phyloP scores from a whole-genome alignment of 2,888 invertebrate genomes.

The Stenolophus ochropezus region DNA sequence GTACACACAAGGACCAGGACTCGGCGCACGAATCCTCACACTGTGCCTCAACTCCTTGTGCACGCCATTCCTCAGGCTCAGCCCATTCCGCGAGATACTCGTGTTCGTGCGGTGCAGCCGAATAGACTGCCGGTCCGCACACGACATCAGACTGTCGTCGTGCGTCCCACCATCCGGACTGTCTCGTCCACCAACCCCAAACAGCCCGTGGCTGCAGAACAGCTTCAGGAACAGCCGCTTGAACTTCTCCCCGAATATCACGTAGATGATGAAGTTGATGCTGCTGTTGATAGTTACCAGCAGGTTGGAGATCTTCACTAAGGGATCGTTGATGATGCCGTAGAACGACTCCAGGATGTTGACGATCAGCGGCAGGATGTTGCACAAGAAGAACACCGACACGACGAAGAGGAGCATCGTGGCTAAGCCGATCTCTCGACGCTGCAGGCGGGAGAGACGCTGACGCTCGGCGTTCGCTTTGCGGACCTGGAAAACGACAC shows the following conservation, averaged over 20 bases:
- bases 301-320: slow-evolving; percentile 90
- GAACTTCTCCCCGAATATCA: slow-evolving; percentile 98
- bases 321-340: slow-evolving; percentile 76
- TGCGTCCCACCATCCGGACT: slow-evolving; percentile 84
- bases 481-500: slow-evolving; percentile 78
- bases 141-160: slow-evolving; percentile 89
- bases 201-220: slow-evolving; percentile 80
- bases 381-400: slow-evolving; percentile 94
- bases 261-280: slow-evolving; percentile 98
- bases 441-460: slow-evolving; percentile 90
- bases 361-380: slow-evolving; percentile 89
- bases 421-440: slow-evolving; percentile 94
- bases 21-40: slow-evolving; percentile 68
- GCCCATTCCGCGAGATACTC: slow-evolving; percentile 71
- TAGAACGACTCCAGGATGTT: slow-evolving; percentile 90
- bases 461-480: slow-evolving; percentile 93
- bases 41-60: slow-evolving; percentile 66
- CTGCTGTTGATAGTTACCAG: slow-evolving; percentile 97
- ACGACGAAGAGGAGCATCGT: slow-evolving; percentile 97
- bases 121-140: slow-evolving; percentile 84
- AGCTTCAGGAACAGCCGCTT: slow-evolving; percentile 88
- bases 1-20: slow-evolving; percentile 76
- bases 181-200: slow-evolving; percentile 75
- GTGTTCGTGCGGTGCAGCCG: slow-evolving; percentile 77
- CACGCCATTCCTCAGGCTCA: slow-evolving; percentile 68